Base-by-base conservation (phyloP, 2,888 invertebrate species). In the Mesorhabditis belari region DNA sequence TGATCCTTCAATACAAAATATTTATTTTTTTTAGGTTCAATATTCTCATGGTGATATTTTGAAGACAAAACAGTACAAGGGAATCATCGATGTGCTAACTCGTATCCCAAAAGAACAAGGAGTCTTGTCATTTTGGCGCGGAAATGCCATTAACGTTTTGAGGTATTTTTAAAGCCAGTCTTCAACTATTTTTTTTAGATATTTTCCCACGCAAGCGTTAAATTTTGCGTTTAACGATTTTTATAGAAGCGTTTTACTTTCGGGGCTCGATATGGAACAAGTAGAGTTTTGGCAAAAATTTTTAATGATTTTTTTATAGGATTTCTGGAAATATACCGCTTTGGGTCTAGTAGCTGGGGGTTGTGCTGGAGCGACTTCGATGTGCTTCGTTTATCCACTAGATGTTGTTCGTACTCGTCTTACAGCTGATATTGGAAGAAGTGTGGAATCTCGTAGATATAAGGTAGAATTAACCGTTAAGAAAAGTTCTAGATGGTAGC, bases 221-320 rank as follows among this genome's bases (percentile, higher is more conserved):
- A 73, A 73, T 52, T 73, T 73, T 52, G 73, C 73, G 2, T 73
- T 73, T 59, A 71, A 73, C 56, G 73, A 71, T 57, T 59, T 71
- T 17, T 73, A 71, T 58, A 70, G 68, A 56, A 62, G 69, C 5
- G 58, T 66, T 6, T 26, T 73, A 24, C 51, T 73, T 27, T 64
- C 65, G 51, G 66, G 69, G 60, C 54, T 66, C 17, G 64, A 69
- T 49, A 54, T 67, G 9, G 65, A 67, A 29, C 50, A 65, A 57
- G 70, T 69, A 55, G 27, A 59, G 12, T 57, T 53, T 53, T 17
- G 12, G 6, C 19, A n/a, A 35, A 35, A 35, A 35, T n/a, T 35
- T 9, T n/a, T n/a, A n/a, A n/a, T n/a, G n/a, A n/a, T n/a, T 28
- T 29, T 17, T 3, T 53, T 70, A 28, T 58, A 73, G 73, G 62